A percentile compares a stretch with the other conserved stretches of the same genome.
phyloP scores from a whole-genome alignment of 1,140 invertebrate species.

The Sitophilus oryzae region DNA sequence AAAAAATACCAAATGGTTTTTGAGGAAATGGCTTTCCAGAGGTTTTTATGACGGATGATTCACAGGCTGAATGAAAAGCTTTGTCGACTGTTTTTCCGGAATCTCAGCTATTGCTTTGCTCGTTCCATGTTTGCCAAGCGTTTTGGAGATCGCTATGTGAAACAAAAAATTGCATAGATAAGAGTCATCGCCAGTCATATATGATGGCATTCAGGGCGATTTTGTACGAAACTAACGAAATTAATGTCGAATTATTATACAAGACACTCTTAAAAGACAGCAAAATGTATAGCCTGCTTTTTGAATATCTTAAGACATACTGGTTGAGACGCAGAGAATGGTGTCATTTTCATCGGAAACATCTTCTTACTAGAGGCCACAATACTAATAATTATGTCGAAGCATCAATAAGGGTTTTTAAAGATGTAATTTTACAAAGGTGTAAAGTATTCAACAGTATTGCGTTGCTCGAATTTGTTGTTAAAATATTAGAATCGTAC shows the following conservation, averaged over 20 bases:
- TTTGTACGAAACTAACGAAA: constrained; percentile 4
- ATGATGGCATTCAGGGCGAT: constrained; percentile 10
- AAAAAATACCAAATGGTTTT: constrained; percentile 10
- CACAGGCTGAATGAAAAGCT: constrained; percentile 16
- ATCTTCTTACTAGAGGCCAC: constrained; percentile 9
- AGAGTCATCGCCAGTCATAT: too few species aligned
- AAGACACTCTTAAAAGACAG: constrained; percentile 2
- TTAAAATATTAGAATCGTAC: constrained; percentile 14
- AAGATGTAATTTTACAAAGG: constrained; percentile 13
- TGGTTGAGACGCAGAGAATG: constrained; percentile 6
- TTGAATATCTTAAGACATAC: constrained; percentile 1
- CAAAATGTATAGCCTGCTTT: neutral
- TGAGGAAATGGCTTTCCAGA: too few species aligned
- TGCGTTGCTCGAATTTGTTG: constrained; percentile 9
- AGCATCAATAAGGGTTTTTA: constrained; percentile 16
- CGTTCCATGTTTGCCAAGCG: constrained; percentile 18
- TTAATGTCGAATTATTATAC: constrained; percentile 1
- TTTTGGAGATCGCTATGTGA: constrained; percentile 7
- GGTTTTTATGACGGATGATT: constrained; percentile 26
- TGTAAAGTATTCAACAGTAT: constrained; percentile 17
- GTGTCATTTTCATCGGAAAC: neutral
- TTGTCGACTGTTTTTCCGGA: too few species aligned
- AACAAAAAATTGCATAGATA: constrained; percentile 10
- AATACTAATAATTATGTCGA: constrained; percentile 19
- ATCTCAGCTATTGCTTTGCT: constrained; percentile 7